Base-by-base conservation (phyloP, 2,797 vertebrate genomes). In the Acropternis orthonyx region DNA sequence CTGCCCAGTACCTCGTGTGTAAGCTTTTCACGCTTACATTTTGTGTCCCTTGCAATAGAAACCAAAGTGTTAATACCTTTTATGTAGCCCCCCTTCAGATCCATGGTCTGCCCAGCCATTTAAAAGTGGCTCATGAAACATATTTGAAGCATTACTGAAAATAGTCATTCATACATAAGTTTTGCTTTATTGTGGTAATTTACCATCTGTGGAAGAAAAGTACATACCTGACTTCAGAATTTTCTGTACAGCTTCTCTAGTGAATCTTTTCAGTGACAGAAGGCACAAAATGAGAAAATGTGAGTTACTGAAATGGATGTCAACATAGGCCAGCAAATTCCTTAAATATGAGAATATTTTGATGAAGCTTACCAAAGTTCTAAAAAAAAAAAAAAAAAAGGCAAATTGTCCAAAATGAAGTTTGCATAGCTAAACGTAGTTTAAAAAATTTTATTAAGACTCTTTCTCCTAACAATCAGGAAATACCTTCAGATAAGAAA, bases 141-240 rank as follows among this genome's bases (percentile, higher is more conserved):
- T n/a, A 43, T 44, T 79, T 49, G 43, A 83, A 69, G 5, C 10
- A 62, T 68, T 77, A 27, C 51, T 58, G 18, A 76, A 80, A 83
- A 51, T n/a, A 34, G 15, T 44, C 49, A 27, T 39, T 30, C 34
- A 2, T 54, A 5, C 0, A 0, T 26, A 62, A 32, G 18, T 63
- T 85, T 36, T 65, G 12, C n/a, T 41, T 9, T 61, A 41, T 52
- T 74, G 9, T 49, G 30, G 4, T 62, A 3, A 9, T 55, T 61
- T 80, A 9, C 49, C 37, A 24, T 17, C 6, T 69, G 37, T 71
- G 14, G 66, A 54, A 46, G 32, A 77, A 92, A 74, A 41, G 14
- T 43, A 15, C 2, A 0, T 27, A 30, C 1, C 2, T 36, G 11
- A 46, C 65, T 88, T 58, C 36, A 52, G 52, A 11, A 54, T 54